These are phyloP conservation scores for Nephrotoma flavescens DNA, from an alignment of 2,888 invertebrate species.

Conservation along the genomic window DNA sequence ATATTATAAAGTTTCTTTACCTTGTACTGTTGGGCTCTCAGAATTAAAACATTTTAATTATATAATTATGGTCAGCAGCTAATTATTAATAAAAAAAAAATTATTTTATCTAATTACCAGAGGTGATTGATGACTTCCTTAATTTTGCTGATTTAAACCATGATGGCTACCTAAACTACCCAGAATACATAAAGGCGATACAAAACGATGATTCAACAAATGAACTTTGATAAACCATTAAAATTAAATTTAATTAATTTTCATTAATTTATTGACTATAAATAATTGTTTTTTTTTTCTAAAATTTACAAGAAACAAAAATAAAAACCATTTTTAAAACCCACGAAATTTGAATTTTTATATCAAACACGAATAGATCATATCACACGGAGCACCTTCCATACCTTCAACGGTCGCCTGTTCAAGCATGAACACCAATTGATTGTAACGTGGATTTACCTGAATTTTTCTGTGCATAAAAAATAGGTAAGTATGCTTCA, in stretches of 20 bases:
- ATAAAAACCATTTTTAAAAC: background rate
- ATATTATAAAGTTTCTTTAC: no score
- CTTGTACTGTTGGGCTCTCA: no score
- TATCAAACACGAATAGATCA: conserved; percentile 34
- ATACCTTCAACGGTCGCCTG: conserved; percentile 52
- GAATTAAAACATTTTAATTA: no score
- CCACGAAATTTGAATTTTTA: background rate
- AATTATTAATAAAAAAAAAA: no score
- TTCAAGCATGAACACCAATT: conserved; percentile 45
- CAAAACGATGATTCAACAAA: conserved; percentile 7
- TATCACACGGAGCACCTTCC: conserved; percentile 41
- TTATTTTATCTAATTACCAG: conserved; percentile 33
- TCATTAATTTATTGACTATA: background rate
- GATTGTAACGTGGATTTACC: conserved; percentile 42
- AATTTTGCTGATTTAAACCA: conserved; percentile 68
- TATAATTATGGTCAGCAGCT: no score
- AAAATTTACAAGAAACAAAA: background rate
- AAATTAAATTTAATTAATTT: background rate
- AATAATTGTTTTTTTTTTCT: background rate
- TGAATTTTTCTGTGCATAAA: background rate
- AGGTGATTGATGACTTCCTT: conserved; percentile 71
- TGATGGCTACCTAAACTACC: conserved; percentile 75
- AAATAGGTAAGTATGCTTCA: background rate
- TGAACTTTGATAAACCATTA: background rate
- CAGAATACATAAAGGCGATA: conserved; percentile 48